These are phyloP conservation scores for Myotis davidii DNA, from an alignment of 2,113 vertebrate species.

Conservation along the genomic window DNA sequence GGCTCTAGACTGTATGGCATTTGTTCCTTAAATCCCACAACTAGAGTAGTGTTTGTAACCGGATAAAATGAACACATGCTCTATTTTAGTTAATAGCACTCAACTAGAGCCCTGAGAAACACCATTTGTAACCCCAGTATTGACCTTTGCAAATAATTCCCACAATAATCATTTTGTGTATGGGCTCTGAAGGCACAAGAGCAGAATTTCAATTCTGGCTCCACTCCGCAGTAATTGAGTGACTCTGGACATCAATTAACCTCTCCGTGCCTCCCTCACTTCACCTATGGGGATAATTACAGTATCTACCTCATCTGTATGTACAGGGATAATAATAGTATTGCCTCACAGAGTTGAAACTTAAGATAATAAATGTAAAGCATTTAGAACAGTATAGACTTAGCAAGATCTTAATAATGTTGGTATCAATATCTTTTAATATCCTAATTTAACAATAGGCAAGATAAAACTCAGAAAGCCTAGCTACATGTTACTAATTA, in stretches of 20 bases:
- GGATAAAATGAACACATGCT: neutral
- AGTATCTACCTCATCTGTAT: neutral
- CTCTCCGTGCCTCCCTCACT: neutral
- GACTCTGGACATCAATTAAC: conserved; percentile 25
- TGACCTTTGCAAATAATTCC: neutral
- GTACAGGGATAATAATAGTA: neutral
- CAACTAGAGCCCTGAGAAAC: neutral
- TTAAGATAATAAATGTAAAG: conserved; percentile 8
- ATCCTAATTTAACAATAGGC: neutral
- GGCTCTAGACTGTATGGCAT: neutral
- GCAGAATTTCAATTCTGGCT: neutral
- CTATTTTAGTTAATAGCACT: neutral
- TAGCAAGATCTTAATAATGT: neutral
- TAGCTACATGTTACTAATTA: neutral
- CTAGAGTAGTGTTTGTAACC: neutral
- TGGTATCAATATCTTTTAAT: neutral
- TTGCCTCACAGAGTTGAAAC: neutral
- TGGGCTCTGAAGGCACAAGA: conserved; percentile 12
- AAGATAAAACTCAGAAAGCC: neutral
- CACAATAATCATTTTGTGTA: neutral
- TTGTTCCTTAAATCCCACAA: neutral
- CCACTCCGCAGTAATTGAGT: neutral
- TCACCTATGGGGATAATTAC: conserved; percentile 21
- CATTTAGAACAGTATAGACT: neutral
- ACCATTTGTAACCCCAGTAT: neutral